Evolutionary conservation across 2,888 invertebrate genomes (phyloP).

Genomic region (Torymus texanus): DNA sequence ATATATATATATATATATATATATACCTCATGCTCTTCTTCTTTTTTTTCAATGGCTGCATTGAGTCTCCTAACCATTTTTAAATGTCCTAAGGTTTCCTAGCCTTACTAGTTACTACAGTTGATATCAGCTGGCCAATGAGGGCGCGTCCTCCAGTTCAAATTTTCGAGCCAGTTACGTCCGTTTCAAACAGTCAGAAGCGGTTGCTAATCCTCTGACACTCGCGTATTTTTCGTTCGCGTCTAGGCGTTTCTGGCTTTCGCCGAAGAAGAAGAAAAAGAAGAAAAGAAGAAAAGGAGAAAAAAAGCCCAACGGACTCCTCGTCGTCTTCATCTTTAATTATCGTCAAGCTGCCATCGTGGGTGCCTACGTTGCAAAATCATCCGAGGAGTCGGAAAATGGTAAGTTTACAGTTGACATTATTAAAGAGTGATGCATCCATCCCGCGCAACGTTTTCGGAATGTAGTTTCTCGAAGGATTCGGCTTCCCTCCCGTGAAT

Average conservation of each 20-base stretch:
- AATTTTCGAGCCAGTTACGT: constrained; percentile 37
- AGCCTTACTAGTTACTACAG: constrained; percentile 8
- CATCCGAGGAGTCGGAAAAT: constrained; percentile 8
- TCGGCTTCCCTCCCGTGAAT: no score
- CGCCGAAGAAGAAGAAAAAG: no score
- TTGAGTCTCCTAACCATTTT: no score
- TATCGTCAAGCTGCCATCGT: constrained; percentile 31
- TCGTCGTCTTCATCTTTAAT: background rate
- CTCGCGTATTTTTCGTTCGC: background rate
- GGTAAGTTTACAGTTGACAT: constrained; percentile 29
- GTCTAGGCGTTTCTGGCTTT: background rate
- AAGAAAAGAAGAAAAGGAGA: no score
- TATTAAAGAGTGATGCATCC: no score
- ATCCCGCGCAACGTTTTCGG: no score
- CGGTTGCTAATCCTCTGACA: constrained; percentile 25
- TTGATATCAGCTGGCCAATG: constrained; percentile 20
- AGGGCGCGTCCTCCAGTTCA: constrained; percentile 18
- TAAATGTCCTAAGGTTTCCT: background rate
- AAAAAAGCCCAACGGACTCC: no score
- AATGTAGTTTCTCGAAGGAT: no score
- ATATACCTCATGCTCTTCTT: no score
- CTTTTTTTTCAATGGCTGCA: no score
- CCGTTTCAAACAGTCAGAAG: constrained; percentile 16
- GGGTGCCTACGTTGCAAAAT: constrained; percentile 50
- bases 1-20: no score